These are phyloP conservation scores for Sturnus vulgaris DNA, from an alignment of 2,113 vertebrate species.

Conservation along the genomic window DNA sequence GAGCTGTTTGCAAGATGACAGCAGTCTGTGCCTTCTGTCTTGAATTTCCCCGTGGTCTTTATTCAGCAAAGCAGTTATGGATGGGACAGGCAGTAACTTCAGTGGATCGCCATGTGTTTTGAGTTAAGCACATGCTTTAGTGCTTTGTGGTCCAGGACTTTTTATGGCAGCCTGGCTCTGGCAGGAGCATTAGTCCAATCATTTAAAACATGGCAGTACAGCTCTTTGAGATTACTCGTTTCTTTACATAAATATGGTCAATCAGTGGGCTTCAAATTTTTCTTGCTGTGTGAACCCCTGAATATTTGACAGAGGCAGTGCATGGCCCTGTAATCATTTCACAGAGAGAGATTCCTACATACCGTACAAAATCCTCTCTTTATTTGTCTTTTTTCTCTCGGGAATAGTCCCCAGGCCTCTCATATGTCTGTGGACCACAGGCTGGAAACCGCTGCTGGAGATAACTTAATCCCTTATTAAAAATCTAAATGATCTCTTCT, in stretches of 20 bases:
- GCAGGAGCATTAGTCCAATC: not conserved
- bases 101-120: not conserved
- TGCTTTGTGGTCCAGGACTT: not conserved
- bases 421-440: not conserved
- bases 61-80: not conserved
- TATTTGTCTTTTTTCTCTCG: not conserved
- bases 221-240: not conserved
- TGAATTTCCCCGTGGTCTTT: not conserved
- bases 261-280: not conserved
- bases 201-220: not conserved
- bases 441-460: slow-evolving; percentile 3
- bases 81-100: not conserved
- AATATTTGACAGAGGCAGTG: not conserved
- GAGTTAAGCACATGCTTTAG: not conserved
- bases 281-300: not conserved
- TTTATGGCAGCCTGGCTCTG: not conserved
- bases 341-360: not conserved
- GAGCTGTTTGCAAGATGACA: not conserved
- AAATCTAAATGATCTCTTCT: slow-evolving; percentile 46
- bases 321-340: not conserved
- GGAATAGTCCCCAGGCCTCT: not conserved
- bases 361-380: not conserved
- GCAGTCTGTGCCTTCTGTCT: not conserved
- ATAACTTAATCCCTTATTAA: slow-evolving; percentile 41
- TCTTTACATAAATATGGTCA: not conserved